A percentile compares a stretch with the other conserved stretches of the same genome.
Conservation (phyloP, 1,140 invertebrate species). For the Drosophila suzukii region DNA sequence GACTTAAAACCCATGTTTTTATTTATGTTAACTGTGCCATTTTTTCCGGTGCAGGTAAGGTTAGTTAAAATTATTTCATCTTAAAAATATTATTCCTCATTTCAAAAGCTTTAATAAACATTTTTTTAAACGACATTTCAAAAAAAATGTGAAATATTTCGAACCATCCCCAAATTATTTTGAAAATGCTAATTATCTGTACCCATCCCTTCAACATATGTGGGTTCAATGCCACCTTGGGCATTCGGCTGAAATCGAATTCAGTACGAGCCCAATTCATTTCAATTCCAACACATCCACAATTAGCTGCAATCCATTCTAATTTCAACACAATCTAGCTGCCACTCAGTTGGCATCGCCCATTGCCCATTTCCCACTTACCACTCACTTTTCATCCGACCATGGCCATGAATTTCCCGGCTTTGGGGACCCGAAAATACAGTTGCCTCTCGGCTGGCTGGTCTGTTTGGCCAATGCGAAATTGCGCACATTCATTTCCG, state of each 20-base stretch:
- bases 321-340: slow-evolving; percentile 20
- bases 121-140: too few species aligned
- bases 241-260: neutral
- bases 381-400: slow-evolving; percentile 1
- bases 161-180: neutral
- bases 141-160: too few species aligned
- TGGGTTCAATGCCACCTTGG: neutral
- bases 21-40: too few species aligned
- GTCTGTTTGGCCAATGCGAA: slow-evolving; percentile 32
- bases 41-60: too few species aligned
- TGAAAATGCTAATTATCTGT: neutral
- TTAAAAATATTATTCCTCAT: too few species aligned
- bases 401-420: slow-evolving; percentile 7
- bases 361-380: neutral
- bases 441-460: slow-evolving; percentile 26
- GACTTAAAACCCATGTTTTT: too few species aligned
- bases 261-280: slow-evolving; percentile 3
- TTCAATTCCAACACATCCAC: slow-evolving; percentile 11
- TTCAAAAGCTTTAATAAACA: too few species aligned
- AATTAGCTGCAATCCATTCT: slow-evolving; percentile 39
- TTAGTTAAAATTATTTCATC: too few species aligned
- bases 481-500: slow-evolving; percentile 75
- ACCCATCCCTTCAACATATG: too few species aligned
- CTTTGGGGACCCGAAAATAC: slow-evolving; percentile 30
- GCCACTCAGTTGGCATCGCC: slow-evolving; percentile 9